These are phyloP conservation scores for Galemys pyrenaicus DNA, from an alignment of 2,113 vertebrate species.

Conservation along the genomic window DNA sequence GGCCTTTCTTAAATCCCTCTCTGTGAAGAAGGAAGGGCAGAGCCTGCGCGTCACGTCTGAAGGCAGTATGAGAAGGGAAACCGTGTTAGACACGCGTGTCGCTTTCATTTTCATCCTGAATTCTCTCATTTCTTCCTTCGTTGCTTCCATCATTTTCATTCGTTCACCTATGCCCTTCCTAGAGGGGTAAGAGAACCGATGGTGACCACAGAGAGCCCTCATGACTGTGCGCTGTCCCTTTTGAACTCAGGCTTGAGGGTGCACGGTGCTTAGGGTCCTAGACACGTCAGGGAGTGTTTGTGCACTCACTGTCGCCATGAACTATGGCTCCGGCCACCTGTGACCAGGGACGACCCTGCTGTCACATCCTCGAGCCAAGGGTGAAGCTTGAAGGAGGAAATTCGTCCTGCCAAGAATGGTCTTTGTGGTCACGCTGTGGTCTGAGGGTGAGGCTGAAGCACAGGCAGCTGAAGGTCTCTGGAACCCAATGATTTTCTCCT, in stretches of 20 bases:
- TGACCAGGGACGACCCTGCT: not conserved
- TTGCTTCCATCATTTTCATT: not conserved
- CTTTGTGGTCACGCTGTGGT: not conserved
- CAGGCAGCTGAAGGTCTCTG: not conserved
- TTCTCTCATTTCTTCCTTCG: not conserved
- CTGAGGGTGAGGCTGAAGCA: not conserved
- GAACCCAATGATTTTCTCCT: not conserved
- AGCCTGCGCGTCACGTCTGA: not conserved
- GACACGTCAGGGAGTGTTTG: not conserved
- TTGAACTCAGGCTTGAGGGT: not conserved
- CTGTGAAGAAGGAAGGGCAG: not conserved
- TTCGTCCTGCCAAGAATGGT: not conserved
- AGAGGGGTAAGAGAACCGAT: not conserved
- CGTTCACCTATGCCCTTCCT: not conserved
- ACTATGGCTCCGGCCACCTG: not conserved
- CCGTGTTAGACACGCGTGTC: accelerated
- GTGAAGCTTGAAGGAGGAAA: not conserved
- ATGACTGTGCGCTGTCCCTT: not conserved
- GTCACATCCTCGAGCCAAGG: not conserved
- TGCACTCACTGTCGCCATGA: not conserved
- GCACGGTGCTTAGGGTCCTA: not conserved
- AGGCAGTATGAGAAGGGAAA: not conserved
- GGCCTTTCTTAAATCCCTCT: not conserved
- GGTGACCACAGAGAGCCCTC: not conserved
- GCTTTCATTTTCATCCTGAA: not conserved